Percentiles rank a stretch among this genome's conserved stretches.
Evolutionary conservation across 2,888 invertebrate genomes (phyloP).

Genomic region (Acheta domesticus): DNA sequence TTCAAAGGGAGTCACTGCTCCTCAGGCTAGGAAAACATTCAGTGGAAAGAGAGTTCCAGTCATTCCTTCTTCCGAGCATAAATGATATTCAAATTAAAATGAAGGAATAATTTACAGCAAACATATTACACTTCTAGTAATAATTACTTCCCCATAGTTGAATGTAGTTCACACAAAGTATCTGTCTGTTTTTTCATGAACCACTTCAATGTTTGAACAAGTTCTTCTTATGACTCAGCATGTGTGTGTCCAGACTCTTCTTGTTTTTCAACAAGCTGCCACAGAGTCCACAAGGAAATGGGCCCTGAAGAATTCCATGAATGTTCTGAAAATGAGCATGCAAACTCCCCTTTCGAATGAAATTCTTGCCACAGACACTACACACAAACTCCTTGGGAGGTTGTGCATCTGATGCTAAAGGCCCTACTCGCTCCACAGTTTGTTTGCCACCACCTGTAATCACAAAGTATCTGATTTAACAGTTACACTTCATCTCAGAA

Average conservation of each 20-base stretch:
- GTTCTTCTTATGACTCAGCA: constrained; percentile 5
- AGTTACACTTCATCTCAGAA: no score
- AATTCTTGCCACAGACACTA: constrained; percentile 41
- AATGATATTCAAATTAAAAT: no score
- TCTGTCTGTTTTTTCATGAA: no score
- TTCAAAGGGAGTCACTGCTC: not conserved
- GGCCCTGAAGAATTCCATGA: constrained; percentile 35
- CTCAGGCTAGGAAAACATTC: not conserved
- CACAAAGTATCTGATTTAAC: no score
- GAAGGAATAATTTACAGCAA: no score
- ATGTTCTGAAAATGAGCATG: constrained; percentile 34
- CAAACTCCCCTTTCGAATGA: constrained; percentile 33
- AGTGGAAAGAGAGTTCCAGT: not conserved
- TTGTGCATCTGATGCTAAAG: no score
- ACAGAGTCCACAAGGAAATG: constrained; percentile 36
- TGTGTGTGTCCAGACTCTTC: constrained; percentile 34
- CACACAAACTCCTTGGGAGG: constrained; percentile 38
- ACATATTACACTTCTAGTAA: no score
- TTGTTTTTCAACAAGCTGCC: constrained; percentile 37
- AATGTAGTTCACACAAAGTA: no score
- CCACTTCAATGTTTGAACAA: no score
- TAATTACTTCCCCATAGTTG: no score
- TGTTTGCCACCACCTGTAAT: no score
- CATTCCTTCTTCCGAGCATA: not conserved
- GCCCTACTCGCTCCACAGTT: no score